Conservation (phyloP, 2,888 invertebrate genomes). For the Stenolophus ochropezus region DNA sequence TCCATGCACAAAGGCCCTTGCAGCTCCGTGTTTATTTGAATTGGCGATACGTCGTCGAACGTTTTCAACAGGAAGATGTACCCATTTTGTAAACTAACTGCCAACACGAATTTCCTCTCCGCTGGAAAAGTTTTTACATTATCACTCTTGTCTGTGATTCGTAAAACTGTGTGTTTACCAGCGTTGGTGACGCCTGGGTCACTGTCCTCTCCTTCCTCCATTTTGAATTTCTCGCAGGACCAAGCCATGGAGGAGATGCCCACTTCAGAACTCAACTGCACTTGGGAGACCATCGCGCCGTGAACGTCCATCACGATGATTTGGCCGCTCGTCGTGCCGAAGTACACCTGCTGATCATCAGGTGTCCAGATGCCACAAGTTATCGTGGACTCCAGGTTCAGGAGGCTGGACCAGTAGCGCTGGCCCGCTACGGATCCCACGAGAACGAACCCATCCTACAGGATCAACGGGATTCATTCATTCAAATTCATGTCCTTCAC, state of each 20-base stretch:
- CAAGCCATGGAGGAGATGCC: constrained; percentile 95
- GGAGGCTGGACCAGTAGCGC: constrained; percentile 98
- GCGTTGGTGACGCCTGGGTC: constrained; percentile 77
- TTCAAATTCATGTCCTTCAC: too few relatives aligned
- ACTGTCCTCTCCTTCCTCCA: constrained; percentile 93
- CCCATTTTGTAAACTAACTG: constrained; percentile 93
- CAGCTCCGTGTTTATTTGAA: constrained; percentile 88
- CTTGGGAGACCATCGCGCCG: constrained; percentile 95
- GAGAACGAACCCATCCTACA: constrained; percentile 95
- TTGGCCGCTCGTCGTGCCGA: constrained; percentile 95
- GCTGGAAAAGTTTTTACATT: constrained; percentile 68
- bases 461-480: not conserved
- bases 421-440: constrained; percentile 98
- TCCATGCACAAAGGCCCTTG: constrained; percentile 91
- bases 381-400: constrained; percentile 94
- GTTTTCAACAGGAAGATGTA: constrained; percentile 91
- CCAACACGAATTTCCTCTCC: constrained; percentile 85
- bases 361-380: constrained; percentile 99
- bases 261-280: constrained; percentile 89
- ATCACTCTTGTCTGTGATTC: constrained; percentile 5
- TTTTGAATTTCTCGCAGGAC: constrained; percentile 98
- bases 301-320: constrained; percentile 98
- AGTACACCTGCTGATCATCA: constrained; percentile 97
- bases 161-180: constrained; percentile 62
- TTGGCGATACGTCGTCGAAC: constrained; percentile 95